Evolutionary conservation across 2,888 invertebrate species (phyloP).

Genomic region (Scelioninae gen. 2): DNA sequence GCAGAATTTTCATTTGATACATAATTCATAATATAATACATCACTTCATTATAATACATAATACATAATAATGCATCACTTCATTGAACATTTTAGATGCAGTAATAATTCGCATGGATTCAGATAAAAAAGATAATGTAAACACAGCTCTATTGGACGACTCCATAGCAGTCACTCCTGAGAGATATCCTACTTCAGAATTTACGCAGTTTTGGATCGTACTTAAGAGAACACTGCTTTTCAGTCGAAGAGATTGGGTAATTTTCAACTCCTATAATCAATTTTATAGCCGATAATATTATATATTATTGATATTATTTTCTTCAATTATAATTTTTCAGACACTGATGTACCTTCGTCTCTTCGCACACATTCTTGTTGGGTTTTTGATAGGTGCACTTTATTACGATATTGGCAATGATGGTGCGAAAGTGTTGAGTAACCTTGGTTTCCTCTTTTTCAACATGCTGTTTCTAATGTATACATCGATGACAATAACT

Average conservation of each 20-base stretch:
- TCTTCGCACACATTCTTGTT: conserved; percentile 95
- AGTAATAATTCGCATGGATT: conserved; percentile 78
- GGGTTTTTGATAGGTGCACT: conserved; percentile 95
- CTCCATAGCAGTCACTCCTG: conserved; percentile 79
- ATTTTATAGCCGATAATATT: neutral
- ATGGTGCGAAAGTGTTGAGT: conserved; percentile 95
- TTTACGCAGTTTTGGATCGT: conserved; percentile 91
- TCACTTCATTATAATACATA: no score
- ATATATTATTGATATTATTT: neutral
- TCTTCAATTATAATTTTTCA: conserved; percentile 74
- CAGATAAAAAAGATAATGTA: conserved; percentile 84
- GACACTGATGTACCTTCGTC: conserved; percentile 95
- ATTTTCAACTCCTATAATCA: no score
- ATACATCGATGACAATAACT: conserved; percentile 99
- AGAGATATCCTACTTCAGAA: conserved; percentile 89
- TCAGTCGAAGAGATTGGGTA: conserved; percentile 93
- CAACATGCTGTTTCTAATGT: conserved; percentile 99
- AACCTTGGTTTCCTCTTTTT: conserved; percentile 98
- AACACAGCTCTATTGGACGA: conserved; percentile 82
- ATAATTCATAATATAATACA: neutral
- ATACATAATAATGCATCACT: no score
- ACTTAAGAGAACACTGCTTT: conserved; percentile 87
- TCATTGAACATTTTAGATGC: conserved; percentile 77
- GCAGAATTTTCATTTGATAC: no score
- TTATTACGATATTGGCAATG: conserved; percentile 96